Evolutionary conservation across 2,888 invertebrate genomes (phyloP).

Genomic region (Watsonalla binaria): DNA sequence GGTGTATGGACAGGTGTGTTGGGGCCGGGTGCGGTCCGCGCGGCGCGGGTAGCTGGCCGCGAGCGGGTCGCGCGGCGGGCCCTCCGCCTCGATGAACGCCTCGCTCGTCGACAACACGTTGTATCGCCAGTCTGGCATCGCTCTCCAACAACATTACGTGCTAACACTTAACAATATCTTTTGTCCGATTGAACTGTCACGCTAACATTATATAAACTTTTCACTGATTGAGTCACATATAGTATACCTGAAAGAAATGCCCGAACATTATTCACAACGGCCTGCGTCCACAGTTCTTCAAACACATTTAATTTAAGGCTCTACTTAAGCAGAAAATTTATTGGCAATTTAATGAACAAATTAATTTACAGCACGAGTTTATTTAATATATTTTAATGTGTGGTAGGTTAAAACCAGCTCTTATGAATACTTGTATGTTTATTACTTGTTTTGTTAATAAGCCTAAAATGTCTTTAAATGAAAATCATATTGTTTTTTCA

Average conservation of each 20-base stretch:
- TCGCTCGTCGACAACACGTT: constrained; percentile 76
- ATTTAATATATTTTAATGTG: background rate
- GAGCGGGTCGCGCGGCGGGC: constrained; percentile 53
- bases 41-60: constrained; percentile 75
- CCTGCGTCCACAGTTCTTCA: constrained; percentile 52
- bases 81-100: constrained; percentile 64
- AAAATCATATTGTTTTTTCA: background rate
- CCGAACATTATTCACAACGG: constrained; percentile 40
- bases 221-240: constrained; percentile 36
- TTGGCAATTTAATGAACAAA: too few species aligned
- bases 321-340: too few species aligned
- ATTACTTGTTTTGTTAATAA: too few species aligned
- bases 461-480: too few species aligned
- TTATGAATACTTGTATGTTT: too few species aligned
- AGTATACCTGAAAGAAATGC: constrained; percentile 33
- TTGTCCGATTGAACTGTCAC: constrained; percentile 33
- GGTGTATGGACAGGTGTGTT: constrained; percentile 70
- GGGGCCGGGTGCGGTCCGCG: constrained; percentile 70
- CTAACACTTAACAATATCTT: constrained; percentile 28
- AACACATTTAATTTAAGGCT: constrained; percentile 7
- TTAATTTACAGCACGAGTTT: background rate
- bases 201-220: constrained; percentile 17
- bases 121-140: constrained; percentile 78
- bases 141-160: constrained; percentile 61
- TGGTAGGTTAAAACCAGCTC: background rate